Base-by-base conservation (phyloP, 2,888 invertebrate species). In the Bellardia pandia region DNA sequence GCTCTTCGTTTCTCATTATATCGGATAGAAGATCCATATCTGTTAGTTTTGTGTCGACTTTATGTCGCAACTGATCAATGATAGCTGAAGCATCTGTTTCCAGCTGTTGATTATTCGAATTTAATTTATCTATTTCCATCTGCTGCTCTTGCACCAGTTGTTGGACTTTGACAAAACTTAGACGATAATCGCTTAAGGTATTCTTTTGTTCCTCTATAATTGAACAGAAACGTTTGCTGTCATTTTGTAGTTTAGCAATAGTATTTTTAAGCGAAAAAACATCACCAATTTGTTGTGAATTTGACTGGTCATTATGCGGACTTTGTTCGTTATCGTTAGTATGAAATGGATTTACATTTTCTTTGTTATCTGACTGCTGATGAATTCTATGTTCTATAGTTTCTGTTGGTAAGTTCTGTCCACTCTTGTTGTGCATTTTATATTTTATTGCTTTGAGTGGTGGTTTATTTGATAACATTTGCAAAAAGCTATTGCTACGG, bases 111-210 rank as follows among this genome's bases (percentile, higher is more conserved):
- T 93, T 93, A 71, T 91, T 92, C 8, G 86, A 87, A 42, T 91
- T 90, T 9, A 93, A 89, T 85, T 93, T 92, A 42, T 93, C 92
- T 45, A 94, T 92, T 88, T 92, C 91, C 13, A 88, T 88, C 83
- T 92, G 92, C 48, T 93, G 93, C n/a, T 92, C 91, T 86, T 92
- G 91, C 89, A 93, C 92, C 2, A 92, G 90, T 72, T 92, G 91
- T 85, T 93, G 92, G 0, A 93, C 92, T 72, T 92, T 91, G 33
- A 93, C 80, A 60, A 92, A 93, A 45, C 93, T 92, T 11, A 90
- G 85, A 13, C 92, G 91, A 69, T 93, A 93, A 53, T 91, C 91
- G 16, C 91, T 90, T 0, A 93, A 88, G 64, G 93, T 91, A 2
- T 90, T 90, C 76, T 92, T 91, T 81, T 93, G 93, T 14, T 93